These are phyloP conservation scores for Stigmatopora nigra DNA, from an alignment of 2,113 vertebrate species.

Conservation along the genomic window DNA sequence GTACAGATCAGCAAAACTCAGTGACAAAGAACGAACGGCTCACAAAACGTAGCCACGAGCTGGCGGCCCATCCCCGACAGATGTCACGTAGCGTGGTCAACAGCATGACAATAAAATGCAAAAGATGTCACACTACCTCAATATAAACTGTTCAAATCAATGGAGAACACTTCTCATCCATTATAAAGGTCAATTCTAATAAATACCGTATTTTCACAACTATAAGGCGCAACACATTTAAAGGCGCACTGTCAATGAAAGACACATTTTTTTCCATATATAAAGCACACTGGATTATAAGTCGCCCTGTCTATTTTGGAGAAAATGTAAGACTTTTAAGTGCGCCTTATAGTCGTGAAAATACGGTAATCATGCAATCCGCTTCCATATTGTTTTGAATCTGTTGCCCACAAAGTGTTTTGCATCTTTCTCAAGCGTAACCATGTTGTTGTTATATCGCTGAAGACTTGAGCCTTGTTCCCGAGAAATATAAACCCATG, in stretches of 20 bases:
- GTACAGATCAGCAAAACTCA: slow-evolving; percentile 67
- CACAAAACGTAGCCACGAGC: slow-evolving; percentile 58
- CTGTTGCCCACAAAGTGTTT: neutral
- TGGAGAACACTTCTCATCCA: slow-evolving; percentile 13
- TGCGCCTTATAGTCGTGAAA: too few relatives aligned
- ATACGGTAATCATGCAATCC: neutral
- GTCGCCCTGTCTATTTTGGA: too few relatives aligned
- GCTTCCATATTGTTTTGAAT: neutral
- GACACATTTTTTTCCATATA: too few relatives aligned
- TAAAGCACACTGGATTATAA: too few relatives aligned
- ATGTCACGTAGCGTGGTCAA: slow-evolving; percentile 33
- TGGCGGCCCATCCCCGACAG: slow-evolving; percentile 22
- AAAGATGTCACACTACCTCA: slow-evolving; percentile 13
- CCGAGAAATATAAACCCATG: too few relatives aligned
- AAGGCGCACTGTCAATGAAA: too few relatives aligned
- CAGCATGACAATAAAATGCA: slow-evolving; percentile 44
- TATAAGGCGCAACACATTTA: too few relatives aligned
- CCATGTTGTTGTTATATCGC: neutral
- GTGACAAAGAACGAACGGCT: slow-evolving; percentile 63
- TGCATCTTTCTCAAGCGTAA: slow-evolving; percentile 2
- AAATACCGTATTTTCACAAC: neutral
- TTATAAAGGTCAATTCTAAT: neutral
- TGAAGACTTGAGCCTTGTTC: neutral
- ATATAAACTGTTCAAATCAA: neutral
- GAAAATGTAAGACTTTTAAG: too few relatives aligned